Conservation (phyloP, 2,888 invertebrate species). For the Cerceris ruficornis region DNA sequence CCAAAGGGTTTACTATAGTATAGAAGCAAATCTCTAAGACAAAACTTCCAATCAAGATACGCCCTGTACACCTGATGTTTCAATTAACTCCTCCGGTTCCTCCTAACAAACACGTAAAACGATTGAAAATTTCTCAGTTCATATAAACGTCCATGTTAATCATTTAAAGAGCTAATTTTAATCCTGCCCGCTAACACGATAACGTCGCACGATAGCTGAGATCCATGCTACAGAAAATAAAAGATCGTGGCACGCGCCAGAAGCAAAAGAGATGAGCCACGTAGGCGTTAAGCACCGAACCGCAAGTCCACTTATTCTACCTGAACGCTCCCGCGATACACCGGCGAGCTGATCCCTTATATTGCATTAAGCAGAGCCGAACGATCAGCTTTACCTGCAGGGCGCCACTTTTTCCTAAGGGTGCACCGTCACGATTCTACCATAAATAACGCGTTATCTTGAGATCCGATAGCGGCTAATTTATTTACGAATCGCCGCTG, state of each 20-base stretch:
- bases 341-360: conserved; percentile 48
- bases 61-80: too few relatives aligned
- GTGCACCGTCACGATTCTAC: conserved; percentile 72
- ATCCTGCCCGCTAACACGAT: too few relatives aligned
- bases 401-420: conserved; percentile 51
- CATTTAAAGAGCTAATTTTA: too few relatives aligned
- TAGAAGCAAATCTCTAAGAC: too few relatives aligned
- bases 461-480: conserved; percentile 77
- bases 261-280: not conserved
- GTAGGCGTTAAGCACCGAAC: conserved; percentile 44
- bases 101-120: too few relatives aligned
- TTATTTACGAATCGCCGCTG: conserved; percentile 77
- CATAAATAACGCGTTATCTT: conserved; percentile 77
- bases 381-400: conserved; percentile 63
- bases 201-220: not conserved
- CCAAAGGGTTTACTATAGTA: too few relatives aligned
- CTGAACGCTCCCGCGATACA: conserved; percentile 61
- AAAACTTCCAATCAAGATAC: too few relatives aligned
- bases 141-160: too few relatives aligned
- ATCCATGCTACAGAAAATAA: conserved; percentile 1
- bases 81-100: too few relatives aligned
- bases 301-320: conserved; percentile 74
- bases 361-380: conserved; percentile 63
- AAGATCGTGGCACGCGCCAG: conserved; percentile 16
- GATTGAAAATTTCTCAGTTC: too few relatives aligned